phyloP scores from a whole-genome alignment of 2,113 vertebrate species.

The Mus spicilegus region DNA sequence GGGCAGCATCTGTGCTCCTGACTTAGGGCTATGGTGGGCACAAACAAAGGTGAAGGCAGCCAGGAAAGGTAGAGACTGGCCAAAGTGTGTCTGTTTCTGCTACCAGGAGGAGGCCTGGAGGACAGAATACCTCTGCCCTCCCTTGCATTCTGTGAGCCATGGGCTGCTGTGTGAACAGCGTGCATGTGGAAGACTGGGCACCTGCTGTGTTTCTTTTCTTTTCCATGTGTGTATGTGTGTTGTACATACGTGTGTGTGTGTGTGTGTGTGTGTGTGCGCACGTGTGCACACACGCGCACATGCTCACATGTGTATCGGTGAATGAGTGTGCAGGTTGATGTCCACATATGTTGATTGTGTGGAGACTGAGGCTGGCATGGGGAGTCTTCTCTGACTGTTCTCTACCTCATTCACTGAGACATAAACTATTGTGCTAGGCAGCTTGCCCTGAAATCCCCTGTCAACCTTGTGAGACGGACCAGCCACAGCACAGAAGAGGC shows the following conservation, averaged over 20 bases:
- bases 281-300: no score
- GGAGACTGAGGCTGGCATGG: no score
- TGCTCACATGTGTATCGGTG: not conserved
- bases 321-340: not conserved
- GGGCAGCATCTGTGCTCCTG: not conserved
- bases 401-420: not conserved
- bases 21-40: not conserved
- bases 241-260: not conserved
- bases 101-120: not conserved
- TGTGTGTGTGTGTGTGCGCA: not conserved
- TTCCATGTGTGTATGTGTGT: not conserved
- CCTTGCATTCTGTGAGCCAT: not conserved
- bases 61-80: not conserved
- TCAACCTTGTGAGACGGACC: not conserved
- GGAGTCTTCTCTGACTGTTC: no score
- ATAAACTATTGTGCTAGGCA: not conserved
- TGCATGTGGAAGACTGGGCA: accelerated
- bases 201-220: not conserved
- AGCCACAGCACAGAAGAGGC: not conserved
- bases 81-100: not conserved
- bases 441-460: not conserved
- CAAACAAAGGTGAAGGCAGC: accelerated
- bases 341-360: not conserved
- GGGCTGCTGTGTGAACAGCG: not conserved
- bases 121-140: not conserved